phyloP scores from a whole-genome alignment of 1,140 invertebrate species.

The Oncopeltus fasciatus region DNA sequence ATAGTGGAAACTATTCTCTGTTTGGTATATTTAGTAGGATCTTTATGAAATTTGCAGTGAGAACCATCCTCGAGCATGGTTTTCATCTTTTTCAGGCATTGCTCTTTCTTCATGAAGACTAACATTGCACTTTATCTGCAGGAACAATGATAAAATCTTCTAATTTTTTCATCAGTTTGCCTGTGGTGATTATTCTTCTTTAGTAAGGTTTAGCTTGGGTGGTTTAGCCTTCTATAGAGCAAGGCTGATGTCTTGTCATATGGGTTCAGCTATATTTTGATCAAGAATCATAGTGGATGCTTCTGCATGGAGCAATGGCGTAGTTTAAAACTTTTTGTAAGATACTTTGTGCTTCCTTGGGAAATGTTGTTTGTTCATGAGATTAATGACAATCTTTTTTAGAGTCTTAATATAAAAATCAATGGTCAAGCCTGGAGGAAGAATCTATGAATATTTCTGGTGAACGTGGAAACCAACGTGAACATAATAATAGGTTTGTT shows the following conservation, averaged over 20 bases:
- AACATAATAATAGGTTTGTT: too few relatives aligned
- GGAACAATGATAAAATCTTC: conserved; percentile 19
- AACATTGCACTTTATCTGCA: conserved; percentile 25
- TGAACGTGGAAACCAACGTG: not conserved
- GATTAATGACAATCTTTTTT: not conserved
- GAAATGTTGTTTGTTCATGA: not conserved
- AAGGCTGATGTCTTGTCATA: not conserved
- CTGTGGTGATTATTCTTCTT: not conserved
- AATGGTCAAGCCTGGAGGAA: not conserved
- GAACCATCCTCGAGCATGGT: conserved; percentile 15
- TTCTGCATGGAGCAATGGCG: not conserved
- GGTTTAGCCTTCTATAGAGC: not conserved
- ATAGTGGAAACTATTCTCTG: not conserved
- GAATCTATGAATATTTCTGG: not conserved
- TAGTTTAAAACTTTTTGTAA: not conserved
- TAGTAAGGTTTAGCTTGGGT: not conserved
- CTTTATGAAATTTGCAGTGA: conserved; percentile 16
- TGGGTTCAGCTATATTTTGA: not conserved
- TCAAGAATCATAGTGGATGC: not conserved
- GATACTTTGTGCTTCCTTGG: not conserved
- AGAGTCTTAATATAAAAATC: not conserved
- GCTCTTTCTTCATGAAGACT: conserved; percentile 18
- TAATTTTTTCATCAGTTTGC: not conserved
- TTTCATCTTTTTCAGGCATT: conserved; percentile 21
- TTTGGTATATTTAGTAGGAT: conserved; percentile 12